Evolutionary conservation across 1,140 invertebrate species (phyloP), one percentile per base, ranked within the genome.

Genomic region (Drosophila arizonae): DNA sequence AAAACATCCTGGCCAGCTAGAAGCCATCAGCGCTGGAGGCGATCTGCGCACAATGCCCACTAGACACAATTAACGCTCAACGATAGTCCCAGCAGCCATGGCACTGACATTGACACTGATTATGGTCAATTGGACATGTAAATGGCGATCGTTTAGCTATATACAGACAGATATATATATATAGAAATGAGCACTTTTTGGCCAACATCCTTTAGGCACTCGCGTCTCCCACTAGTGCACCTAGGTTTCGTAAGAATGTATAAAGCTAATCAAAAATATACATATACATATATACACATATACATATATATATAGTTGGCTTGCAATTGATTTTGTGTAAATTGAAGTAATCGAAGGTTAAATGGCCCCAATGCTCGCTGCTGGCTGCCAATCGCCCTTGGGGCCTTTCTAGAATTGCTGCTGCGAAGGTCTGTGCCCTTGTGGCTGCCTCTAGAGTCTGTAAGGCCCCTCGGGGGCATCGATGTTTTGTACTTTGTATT

Each of bases 281-380:
- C 54, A 64, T 58, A 67, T 24, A 24, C 21, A 62, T 39, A 72
- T 55, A 72, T 70, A 81, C 72, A 81, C 79, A 87, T 87, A 78
- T 46, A 62, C 36, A 72, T 55, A 72, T 70, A 81, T 81, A 87
- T 87, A 78, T 46, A 8, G n/a, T 9, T 46, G 81, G 74, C 67
- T 68, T 89, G 87, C 85, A 89, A 90, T 90, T 78, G 85, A 89
- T 88, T 89, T 74, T 65, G 62, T 64, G 67, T 61, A 76, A 75
- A 81, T 86, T 81, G 71, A 57, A 60, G 68, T 66, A 69, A 79
- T 48, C 72, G 73, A 77, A 80, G 77, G 63, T 75, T 63, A 64
- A 30, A 45, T 24, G 24, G 41, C 28, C 39, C n/a, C 11, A 10
- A 50, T 36, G 52, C 21, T 24, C 21, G 21, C 21, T 24, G 21